These are phyloP conservation scores for Lepeophtheirus nordmannii DNA, from an alignment of 2,888 invertebrate species.

Conservation along the genomic window DNA sequence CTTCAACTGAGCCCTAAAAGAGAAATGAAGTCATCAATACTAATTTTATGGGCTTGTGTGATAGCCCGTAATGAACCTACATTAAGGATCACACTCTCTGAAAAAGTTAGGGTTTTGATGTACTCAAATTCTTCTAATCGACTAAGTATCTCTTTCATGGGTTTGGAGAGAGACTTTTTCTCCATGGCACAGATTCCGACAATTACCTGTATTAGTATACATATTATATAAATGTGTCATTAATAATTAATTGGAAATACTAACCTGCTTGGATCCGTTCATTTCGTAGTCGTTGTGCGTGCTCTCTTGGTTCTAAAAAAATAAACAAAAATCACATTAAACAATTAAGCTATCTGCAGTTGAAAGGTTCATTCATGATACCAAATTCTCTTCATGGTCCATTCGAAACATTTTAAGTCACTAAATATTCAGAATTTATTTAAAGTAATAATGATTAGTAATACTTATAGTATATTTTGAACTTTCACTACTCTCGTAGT, in stretches of 20 bases:
- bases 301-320: too few species aligned
- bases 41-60: background rate
- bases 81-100: slow-evolving; percentile 87
- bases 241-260: background rate
- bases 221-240: background rate
- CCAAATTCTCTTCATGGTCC: background rate
- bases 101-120: slow-evolving; percentile 82
- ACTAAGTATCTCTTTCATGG: slow-evolving; percentile 95
- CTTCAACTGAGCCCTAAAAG: slow-evolving; percentile 72
- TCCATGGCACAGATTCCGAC: slow-evolving; percentile 99
- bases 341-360: background rate
- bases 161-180: slow-evolving; percentile 96
- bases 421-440: background rate
- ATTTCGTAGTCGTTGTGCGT: background rate
- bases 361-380: background rate
- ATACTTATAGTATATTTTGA: too few species aligned
- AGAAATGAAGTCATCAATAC: background rate
- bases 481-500: too few species aligned
- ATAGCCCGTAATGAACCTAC: slow-evolving; percentile 31
- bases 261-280: slow-evolving; percentile 1
- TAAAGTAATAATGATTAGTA: background rate
- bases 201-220: slow-evolving; percentile 52
- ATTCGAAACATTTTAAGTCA: background rate
- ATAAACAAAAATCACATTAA: too few species aligned
- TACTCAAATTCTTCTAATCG: slow-evolving; percentile 90